phyloP scores from a whole-genome alignment of 1,140 invertebrate genomes.

The Diachasmimorpha longicaudata region DNA sequence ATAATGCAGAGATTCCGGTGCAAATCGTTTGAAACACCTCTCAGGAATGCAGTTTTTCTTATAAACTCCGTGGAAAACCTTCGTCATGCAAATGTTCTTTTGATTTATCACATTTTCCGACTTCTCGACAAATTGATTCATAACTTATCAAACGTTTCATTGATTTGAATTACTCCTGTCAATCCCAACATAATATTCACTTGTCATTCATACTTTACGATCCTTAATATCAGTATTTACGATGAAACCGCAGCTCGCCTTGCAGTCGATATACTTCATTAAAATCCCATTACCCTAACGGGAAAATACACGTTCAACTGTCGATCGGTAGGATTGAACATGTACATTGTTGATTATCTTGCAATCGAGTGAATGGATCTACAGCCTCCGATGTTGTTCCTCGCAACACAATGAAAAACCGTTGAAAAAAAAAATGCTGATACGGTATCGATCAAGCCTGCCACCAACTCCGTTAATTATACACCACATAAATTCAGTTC shows the following conservation, averaged over 20 bases:
- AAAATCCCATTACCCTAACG: not conserved
- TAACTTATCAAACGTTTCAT: not conserved
- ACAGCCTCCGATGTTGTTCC: not conserved
- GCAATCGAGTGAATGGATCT: constrained; percentile 26
- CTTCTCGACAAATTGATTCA: not conserved
- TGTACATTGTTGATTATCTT: constrained; percentile 14
- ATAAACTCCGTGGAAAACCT: no score
- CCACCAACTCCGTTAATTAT: not conserved
- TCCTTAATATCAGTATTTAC: not conserved
- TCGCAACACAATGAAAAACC: not conserved
- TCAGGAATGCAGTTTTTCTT: no score
- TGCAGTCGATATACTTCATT: not conserved
- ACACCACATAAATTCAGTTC: not conserved
- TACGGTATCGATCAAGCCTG: not conserved
- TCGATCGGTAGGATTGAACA: not conserved
- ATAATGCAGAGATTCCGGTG: no score
- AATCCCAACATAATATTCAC: not conserved
- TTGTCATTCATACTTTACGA: not conserved
- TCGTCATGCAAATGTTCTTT: no score
- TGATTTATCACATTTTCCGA: not conserved
- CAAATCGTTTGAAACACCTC: no score
- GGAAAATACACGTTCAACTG: not conserved
- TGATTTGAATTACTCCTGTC: not conserved
- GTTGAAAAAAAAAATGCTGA: not conserved
- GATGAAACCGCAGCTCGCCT: constrained; percentile 12